Evolutionary conservation across 2,888 invertebrate genomes (phyloP).

Genomic region (Cephus rjabovi): DNA sequence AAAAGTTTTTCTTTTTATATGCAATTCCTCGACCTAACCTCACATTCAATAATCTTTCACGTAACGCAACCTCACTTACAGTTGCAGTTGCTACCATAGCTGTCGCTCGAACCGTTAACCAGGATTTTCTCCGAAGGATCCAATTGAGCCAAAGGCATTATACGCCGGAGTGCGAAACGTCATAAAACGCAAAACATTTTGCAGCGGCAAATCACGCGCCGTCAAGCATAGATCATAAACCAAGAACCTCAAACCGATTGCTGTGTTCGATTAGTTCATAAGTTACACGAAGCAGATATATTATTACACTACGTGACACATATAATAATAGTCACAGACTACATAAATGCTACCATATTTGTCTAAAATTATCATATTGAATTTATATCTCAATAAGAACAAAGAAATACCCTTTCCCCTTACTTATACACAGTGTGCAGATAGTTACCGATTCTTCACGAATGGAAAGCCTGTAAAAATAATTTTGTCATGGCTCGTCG

Average conservation of each 20-base stretch:
- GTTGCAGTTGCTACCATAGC: not conserved
- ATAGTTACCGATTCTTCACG: not conserved
- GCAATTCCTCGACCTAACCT: not conserved
- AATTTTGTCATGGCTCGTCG: not conserved
- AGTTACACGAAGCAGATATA: conserved; percentile 29
- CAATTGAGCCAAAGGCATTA: not conserved
- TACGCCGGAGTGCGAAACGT: conserved; percentile 4
- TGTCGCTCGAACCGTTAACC: not conserved
- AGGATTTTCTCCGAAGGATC: conserved; percentile 7
- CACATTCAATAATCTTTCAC: not conserved
- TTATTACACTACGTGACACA: conserved; percentile 30
- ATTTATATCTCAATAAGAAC: conserved; percentile 22
- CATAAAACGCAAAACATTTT: conserved; percentile 27
- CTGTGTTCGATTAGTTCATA: conserved; percentile 43
- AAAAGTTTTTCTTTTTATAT: not conserved
- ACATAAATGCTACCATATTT: not conserved
- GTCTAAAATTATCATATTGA: conserved; percentile 34
- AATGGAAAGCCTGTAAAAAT: not conserved
- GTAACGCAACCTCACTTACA: not conserved
- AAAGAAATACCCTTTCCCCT: not conserved
- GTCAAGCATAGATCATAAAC: conserved; percentile 34
- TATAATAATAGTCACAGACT: not conserved
- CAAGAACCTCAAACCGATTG: conserved; percentile 33
- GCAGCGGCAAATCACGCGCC: conserved; percentile 28
- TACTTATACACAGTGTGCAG: not conserved